Evolutionary conservation across 2,888 invertebrate genomes (phyloP).

Genomic region (Trachelus tabidus): DNA sequence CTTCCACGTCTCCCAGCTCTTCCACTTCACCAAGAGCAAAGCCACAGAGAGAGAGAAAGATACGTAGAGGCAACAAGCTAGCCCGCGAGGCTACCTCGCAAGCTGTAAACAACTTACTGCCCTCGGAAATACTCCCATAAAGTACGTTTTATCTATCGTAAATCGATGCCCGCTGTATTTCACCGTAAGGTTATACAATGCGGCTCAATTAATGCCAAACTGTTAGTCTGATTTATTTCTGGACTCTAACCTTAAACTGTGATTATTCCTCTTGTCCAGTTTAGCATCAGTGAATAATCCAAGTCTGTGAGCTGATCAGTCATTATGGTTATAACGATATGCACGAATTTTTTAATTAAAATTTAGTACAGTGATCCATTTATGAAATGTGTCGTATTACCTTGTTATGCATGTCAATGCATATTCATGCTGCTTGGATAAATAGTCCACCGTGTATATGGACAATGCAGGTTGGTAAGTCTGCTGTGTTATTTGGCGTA

Average conservation of each 20-base stretch:
- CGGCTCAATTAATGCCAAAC: slow-evolving; percentile 66
- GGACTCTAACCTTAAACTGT: slow-evolving; percentile 34
- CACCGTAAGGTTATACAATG: slow-evolving; percentile 59
- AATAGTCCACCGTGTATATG: background rate
- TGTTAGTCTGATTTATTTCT: slow-evolving; percentile 63
- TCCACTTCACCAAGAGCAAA: slow-evolving; percentile 6
- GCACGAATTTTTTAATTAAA: background rate
- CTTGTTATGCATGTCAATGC: background rate
- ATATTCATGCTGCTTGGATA: background rate
- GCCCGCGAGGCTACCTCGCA: slow-evolving; percentile 35
- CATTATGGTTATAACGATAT: background rate
- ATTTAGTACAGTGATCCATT: background rate
- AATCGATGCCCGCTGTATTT: slow-evolving; percentile 63
- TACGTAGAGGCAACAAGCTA: slow-evolving; percentile 1
- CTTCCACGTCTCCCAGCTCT: slow-evolving; percentile 19
- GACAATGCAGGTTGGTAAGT: background rate
- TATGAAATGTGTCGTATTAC: background rate
- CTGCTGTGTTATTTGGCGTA: slow-evolving; percentile 25
- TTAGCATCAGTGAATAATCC: background rate
- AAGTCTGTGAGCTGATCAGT: background rate
- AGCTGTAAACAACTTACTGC: slow-evolving; percentile 58
- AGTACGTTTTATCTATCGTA: slow-evolving; percentile 65
- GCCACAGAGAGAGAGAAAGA: background rate
- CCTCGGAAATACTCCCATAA: slow-evolving; percentile 63
- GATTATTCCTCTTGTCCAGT: background rate